Evolutionary conservation across 2,888 invertebrate species (phyloP).

Genomic region (Plemyria rubiginata): DNA sequence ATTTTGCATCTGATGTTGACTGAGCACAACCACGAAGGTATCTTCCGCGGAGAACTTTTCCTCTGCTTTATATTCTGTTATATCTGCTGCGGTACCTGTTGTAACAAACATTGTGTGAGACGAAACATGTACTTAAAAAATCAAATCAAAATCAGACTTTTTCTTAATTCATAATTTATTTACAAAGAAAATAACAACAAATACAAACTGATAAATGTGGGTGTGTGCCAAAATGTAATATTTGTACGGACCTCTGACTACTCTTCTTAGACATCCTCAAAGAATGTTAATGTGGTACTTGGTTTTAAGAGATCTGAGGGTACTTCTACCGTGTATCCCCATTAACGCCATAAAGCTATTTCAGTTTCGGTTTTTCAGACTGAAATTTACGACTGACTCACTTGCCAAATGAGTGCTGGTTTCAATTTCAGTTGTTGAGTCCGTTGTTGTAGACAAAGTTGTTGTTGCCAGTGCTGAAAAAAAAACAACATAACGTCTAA

Average conservation of each 20-base stretch:
- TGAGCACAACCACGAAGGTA: conserved; percentile 63
- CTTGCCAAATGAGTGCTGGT: conserved; percentile 35
- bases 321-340: too few relatives aligned
- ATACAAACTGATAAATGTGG: too few relatives aligned
- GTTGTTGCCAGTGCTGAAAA: conserved; percentile 59
- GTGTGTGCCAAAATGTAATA: too few relatives aligned
- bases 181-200: too few relatives aligned
- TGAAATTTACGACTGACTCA: conserved; percentile 27
- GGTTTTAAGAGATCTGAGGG: too few relatives aligned
- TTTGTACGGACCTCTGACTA: too few relatives aligned
- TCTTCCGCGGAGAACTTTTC: conserved; percentile 56
- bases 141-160: too few relatives aligned
- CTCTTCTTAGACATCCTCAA: too few relatives aligned
- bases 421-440: conserved; percentile 36
- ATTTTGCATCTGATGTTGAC: conserved; percentile 76
- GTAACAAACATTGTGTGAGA: neutral
- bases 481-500: neutral
- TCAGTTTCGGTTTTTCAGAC: too few relatives aligned
- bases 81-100: conserved; percentile 58
- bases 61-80: conserved; percentile 32
- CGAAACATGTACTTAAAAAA: neutral
- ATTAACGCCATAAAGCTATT: too few relatives aligned
- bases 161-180: too few relatives aligned
- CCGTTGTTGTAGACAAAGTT: conserved; percentile 46
- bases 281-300: too few relatives aligned